Evolutionary conservation across 2,888 invertebrate genomes (phyloP), one percentile per base, ranked within the genome.

Genomic region (Diarsia dahlii): DNA sequence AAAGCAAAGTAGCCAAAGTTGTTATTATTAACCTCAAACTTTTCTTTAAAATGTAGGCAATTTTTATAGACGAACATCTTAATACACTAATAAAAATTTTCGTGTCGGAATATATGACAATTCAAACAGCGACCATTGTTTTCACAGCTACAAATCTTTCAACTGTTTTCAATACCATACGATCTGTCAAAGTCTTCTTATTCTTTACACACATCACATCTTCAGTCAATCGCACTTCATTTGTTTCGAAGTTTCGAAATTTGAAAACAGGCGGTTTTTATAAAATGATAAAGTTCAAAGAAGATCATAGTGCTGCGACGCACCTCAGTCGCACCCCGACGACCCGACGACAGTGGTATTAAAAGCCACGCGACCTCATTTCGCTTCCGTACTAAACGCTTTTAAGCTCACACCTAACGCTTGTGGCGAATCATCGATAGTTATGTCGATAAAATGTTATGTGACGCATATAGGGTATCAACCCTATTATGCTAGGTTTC

Each of bases 311-410:
- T 84, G 82, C 69, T 76, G 84, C 75, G 86, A 84, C 89, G 88
- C 90, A 90, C 87, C 84, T 87, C 89, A 78, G 89, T 90, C 91
- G 91, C 92, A 92, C 92, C 91, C 92, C 88, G 89, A 88, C n/a
- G n/a, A n/a, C n/a, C n/a, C n/a, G n/a, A n/a, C n/a, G n/a, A n/a
- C 91, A 70, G 75, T 73, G 87, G 90, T 95, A 95, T 95, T 95
- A 95, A 95, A 95, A 95, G 95, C 95, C 84, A 81, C 87, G 87
- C 92, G 95, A 93, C 96, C 96, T 93, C 94, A 92, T 95, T 96
- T 87, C 87, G 90, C 92, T 95, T 96, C 95, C 95, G 94, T 90
- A 91, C 93, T 92, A 93, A 88, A 91, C 91, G 93, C 92, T 94
- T 93, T 93, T 93, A 93, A 92, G 89, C 91, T 91, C 90, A 88